phyloP scores from a whole-genome alignment of 2,888 invertebrate genomes.

The Euzetes globulus region DNA sequence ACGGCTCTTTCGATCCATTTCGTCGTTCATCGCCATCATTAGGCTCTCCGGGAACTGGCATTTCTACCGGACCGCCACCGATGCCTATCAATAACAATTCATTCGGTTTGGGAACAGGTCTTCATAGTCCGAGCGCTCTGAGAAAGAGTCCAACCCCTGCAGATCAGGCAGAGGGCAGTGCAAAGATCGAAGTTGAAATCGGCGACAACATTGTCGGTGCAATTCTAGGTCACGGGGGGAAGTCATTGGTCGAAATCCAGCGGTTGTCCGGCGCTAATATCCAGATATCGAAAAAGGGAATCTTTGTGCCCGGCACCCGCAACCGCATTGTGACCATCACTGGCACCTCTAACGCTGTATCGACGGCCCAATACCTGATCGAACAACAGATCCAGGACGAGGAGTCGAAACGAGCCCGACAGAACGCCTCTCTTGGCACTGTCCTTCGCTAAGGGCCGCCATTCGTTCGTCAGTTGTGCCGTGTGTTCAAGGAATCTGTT shows the following conservation, averaged over 20 bases:
- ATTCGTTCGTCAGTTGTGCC: background rate
- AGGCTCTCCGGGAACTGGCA: constrained; percentile 42
- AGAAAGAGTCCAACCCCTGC: constrained; percentile 44
- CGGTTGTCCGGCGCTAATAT: constrained; percentile 94
- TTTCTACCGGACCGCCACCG: constrained; percentile 44
- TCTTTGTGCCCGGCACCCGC: constrained; percentile 91
- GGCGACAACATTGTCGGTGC: constrained; percentile 91
- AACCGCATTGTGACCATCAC: constrained; percentile 95
- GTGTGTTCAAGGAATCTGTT: constrained; percentile 11
- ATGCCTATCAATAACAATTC: constrained; percentile 64
- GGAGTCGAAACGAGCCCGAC: constrained; percentile 67
- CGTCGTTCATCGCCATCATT: constrained; percentile 43
- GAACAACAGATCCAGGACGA: constrained; percentile 94
- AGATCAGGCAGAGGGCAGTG: constrained; percentile 41
- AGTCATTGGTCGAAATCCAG: constrained; percentile 93
- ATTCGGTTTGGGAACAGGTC: constrained; percentile 67
- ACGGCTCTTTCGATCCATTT: constrained; percentile 42
- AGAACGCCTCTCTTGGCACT: constrained; percentile 14
- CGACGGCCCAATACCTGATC: constrained; percentile 86
- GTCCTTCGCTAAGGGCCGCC: constrained; percentile 9
- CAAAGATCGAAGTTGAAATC: constrained; percentile 76
- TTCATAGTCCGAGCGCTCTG: constrained; percentile 44
- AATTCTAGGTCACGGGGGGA: constrained; percentile 87
- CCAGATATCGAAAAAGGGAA: constrained; percentile 97
- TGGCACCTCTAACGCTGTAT: constrained; percentile 78